Evolutionary conservation across 2,888 invertebrate species (phyloP).

Genomic region (Campaea margaritaria): DNA sequence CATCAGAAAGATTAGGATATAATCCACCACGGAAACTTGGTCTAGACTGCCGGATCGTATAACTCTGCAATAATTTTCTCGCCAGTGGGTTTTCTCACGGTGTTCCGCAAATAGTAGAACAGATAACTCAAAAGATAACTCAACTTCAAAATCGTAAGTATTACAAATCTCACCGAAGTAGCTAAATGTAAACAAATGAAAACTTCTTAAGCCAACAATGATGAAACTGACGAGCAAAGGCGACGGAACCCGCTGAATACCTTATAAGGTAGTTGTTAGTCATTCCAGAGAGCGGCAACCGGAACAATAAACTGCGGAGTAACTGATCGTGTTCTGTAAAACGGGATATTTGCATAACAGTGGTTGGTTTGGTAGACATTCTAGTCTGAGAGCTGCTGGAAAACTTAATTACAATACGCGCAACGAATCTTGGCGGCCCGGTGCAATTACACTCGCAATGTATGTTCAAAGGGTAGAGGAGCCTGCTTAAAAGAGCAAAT

Average conservation of each 20-base stretch:
- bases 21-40: too few relatives aligned
- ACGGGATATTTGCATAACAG: slow-evolving; percentile 39
- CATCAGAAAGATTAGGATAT: too few relatives aligned
- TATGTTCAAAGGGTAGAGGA: background rate
- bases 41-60: too few relatives aligned
- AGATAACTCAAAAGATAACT: too few relatives aligned
- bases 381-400: slow-evolving; percentile 6
- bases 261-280: slow-evolving; percentile 31
- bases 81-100: too few relatives aligned
- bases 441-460: background rate
- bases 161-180: too few relatives aligned
- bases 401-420: background rate
- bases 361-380: slow-evolving; percentile 18
- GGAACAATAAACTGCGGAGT: slow-evolving; percentile 42
- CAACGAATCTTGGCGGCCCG: background rate
- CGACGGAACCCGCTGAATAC: slow-evolving; percentile 32
- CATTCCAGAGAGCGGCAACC: slow-evolving; percentile 34
- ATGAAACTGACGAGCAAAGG: too few relatives aligned
- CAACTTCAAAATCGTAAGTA: too few relatives aligned
- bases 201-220: too few relatives aligned
- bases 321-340: slow-evolving; percentile 43
- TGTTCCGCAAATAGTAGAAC: too few relatives aligned
- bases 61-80: too few relatives aligned
- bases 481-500: background rate
- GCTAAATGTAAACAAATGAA: too few relatives aligned